Evolutionary conservation across 2,113 vertebrate species (phyloP).

Genomic region (Callithrix jacchus): DNA sequence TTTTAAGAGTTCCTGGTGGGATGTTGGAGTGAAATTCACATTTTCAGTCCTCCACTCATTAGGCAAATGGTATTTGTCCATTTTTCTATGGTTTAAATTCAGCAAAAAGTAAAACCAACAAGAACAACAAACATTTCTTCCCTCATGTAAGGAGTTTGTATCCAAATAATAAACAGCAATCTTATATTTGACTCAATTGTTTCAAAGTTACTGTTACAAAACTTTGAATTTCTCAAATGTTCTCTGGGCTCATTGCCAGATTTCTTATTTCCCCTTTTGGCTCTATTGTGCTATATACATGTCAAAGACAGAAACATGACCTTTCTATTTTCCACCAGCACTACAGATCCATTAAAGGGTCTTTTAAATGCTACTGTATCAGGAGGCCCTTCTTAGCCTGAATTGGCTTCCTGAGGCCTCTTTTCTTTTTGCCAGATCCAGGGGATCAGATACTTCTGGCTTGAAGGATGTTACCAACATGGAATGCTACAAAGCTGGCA

Average conservation of each 20-base stretch:
- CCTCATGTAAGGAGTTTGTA: not conserved
- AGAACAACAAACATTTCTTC: not conserved
- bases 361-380: not conserved
- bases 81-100: not conserved
- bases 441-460: not conserved
- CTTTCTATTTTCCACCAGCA: not conserved
- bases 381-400: not conserved
- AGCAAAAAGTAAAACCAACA: not conserved
- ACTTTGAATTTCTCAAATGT: not conserved
- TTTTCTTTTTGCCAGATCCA: not conserved
- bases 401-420: not conserved
- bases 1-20: constrained; percentile 43
- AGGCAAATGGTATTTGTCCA: not conserved
- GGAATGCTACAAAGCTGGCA: not conserved
- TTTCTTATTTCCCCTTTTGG: not conserved
- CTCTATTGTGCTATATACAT: not conserved
- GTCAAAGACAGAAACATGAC: not conserved
- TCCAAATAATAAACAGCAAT: not conserved
- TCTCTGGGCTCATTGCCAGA: not conserved
- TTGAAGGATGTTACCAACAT: not conserved
- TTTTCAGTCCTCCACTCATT: not conserved
- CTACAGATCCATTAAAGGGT: not conserved
- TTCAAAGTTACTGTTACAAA: not conserved
- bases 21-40: not conserved
- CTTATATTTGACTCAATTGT: not conserved